Conservation (phyloP, 2,113 vertebrate genomes). For the Sminthopsis crassicaudata region DNA sequence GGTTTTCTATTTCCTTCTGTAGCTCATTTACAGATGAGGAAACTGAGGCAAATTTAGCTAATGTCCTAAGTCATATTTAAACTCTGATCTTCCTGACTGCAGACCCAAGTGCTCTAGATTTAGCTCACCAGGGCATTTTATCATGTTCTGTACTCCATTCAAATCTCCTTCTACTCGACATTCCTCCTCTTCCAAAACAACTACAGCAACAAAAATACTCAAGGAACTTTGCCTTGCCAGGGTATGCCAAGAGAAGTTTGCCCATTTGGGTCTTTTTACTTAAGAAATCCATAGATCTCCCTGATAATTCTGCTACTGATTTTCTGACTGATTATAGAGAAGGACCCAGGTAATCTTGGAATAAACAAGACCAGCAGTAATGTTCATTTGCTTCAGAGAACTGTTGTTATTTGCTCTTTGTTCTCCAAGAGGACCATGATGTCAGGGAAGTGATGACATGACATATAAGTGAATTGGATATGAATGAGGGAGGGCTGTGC, state of each 20-base stretch:
- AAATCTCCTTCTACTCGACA: neutral
- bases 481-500: too few relatives aligned
- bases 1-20: too few relatives aligned
- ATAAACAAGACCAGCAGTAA: slow-evolving; percentile 82
- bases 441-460: too few relatives aligned
- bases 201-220: neutral
- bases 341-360: slow-evolving; percentile 69
- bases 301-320: slow-evolving; percentile 50
- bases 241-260: neutral
- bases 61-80: too few relatives aligned
- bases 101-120: too few relatives aligned
- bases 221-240: neutral
- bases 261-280: slow-evolving; percentile 67
- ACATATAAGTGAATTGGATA: too few relatives aligned
- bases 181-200: neutral
- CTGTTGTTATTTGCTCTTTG: neutral
- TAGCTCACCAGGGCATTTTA: neutral
- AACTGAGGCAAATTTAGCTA: too few relatives aligned
- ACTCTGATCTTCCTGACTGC: too few relatives aligned
- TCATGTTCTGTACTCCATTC: neutral
- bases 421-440: too few relatives aligned
- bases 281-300: slow-evolving; percentile 40
- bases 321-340: slow-evolving; percentile 55
- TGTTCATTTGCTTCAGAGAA: slow-evolving; percentile 76
- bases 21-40: too few relatives aligned